Conservation (phyloP, 2,113 vertebrate genomes). For the Festucalex cinctus region DNA sequence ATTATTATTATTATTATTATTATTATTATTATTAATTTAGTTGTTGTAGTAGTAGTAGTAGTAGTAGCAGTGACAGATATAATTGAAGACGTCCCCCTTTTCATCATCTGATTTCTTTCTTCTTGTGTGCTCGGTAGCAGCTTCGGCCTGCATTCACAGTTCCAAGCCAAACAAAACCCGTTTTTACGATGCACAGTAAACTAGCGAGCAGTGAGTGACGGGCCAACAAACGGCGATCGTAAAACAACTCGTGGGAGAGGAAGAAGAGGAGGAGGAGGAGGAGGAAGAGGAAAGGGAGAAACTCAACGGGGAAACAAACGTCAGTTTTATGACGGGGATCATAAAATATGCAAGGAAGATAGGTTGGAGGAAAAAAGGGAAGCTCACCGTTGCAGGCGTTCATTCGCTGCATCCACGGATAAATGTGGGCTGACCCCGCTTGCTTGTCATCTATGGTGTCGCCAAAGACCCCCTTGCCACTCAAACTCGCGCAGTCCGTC, state of each 20-base stretch:
- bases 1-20: neutral
- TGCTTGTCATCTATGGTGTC: constrained; percentile 89
- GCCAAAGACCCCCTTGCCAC: constrained; percentile 80
- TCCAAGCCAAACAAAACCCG: constrained; percentile 55
- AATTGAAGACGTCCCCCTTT: neutral
- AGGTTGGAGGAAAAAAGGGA: constrained; percentile 23
- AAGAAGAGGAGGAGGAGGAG: constrained; percentile 7
- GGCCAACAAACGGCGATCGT: constrained; percentile 21
- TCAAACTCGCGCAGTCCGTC: constrained; percentile 83
- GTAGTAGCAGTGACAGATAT: neutral
- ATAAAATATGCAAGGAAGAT: constrained; percentile 45
- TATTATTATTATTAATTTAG: neutral
- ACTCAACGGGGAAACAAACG: constrained; percentile 51
- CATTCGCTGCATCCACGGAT: constrained; percentile 94
- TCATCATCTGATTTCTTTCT: constrained; percentile 19
- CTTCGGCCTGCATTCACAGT: neutral
- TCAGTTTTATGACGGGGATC: constrained; percentile 56
- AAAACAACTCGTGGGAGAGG: constrained; percentile 3
- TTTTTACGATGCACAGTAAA: constrained; percentile 68
- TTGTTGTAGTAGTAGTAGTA: no score
- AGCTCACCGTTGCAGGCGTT: constrained; percentile 95
- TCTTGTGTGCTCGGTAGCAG: constrained; percentile 29
- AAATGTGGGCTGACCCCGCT: constrained; percentile 74
- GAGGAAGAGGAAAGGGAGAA: neutral
- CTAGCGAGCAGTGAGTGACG: constrained; percentile 44